Conservation (phyloP, 2,888 invertebrate species). For the Lycia hirtaria region DNA sequence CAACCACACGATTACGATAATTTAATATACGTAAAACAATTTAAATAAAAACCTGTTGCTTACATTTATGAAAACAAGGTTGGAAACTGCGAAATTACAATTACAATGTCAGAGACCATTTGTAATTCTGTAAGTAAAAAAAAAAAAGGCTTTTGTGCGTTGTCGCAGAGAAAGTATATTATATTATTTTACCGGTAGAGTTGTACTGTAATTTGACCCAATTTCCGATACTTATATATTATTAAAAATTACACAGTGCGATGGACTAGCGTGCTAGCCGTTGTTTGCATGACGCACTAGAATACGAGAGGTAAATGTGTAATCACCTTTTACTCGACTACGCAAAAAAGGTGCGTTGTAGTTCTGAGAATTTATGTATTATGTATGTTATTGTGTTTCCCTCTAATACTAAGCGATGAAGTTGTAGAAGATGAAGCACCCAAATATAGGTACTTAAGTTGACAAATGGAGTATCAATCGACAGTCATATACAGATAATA, state of each 20-base stretch:
- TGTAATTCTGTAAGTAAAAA: slow-evolving; percentile 18
- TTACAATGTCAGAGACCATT: slow-evolving; percentile 16
- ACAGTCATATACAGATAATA: too few relatives aligned
- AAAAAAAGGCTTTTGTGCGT: slow-evolving; percentile 20
- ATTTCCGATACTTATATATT: slow-evolving; percentile 39
- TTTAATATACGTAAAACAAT: slow-evolving; percentile 23
- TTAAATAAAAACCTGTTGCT: slow-evolving; percentile 13
- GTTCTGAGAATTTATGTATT: too few relatives aligned
- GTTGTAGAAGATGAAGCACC: too few relatives aligned
- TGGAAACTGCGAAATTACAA: slow-evolving; percentile 11
- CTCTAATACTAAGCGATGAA: too few relatives aligned
- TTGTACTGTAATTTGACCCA: slow-evolving; percentile 39
- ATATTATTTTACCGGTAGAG: slow-evolving; percentile 36
- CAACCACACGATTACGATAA: slow-evolving; percentile 21
- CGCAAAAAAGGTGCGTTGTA: too few relatives aligned
- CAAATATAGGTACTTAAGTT: too few relatives aligned
- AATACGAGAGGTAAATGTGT: slow-evolving; percentile 51
- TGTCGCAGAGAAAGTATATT: slow-evolving; percentile 31
- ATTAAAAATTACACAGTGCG: slow-evolving; percentile 46
- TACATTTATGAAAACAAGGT: slow-evolving; percentile 5
- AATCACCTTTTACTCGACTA: too few relatives aligned
- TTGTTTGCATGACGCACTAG: slow-evolving; percentile 50
- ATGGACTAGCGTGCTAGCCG: slow-evolving; percentile 42
- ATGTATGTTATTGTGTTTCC: too few relatives aligned
- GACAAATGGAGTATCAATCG: too few relatives aligned